These are phyloP conservation scores for Doris montereyensis DNA, from an alignment of 2,888 invertebrate genomes.

Conservation along the genomic window DNA sequence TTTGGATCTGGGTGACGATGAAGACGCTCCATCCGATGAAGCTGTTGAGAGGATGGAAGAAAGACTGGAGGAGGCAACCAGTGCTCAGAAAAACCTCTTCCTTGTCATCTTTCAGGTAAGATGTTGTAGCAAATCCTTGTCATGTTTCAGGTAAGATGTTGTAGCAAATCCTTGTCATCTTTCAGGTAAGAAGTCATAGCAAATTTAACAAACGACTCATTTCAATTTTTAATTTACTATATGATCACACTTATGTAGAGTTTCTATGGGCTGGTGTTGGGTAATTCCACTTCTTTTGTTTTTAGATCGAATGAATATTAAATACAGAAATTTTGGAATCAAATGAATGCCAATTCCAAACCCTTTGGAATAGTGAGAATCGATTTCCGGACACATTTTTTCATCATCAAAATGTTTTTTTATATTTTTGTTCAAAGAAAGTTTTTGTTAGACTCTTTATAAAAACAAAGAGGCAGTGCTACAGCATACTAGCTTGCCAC, in stretches of 20 bases:
- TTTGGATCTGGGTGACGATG: constrained; percentile 67
- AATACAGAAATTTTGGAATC: no score
- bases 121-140: constrained; percentile 82
- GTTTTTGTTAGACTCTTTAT: no score
- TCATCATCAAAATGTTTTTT: no score
- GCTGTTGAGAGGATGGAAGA: constrained; percentile 97
- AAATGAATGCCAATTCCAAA: no score
- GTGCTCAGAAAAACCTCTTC: constrained; percentile 96
- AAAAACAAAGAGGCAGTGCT: no score
- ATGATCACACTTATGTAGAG: constrained; percentile 92
- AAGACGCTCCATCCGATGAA: constrained; percentile 81
- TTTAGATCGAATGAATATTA: no score
- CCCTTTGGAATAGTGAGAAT: no score
- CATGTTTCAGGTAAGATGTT: constrained; percentile 84
- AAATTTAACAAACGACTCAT: constrained; percentile 73
- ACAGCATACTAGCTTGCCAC: no score
- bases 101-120: constrained; percentile 92
- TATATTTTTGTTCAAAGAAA: no score
- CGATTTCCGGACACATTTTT: no score
- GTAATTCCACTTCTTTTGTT: not conserved
- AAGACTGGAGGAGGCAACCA: constrained; percentile 92
- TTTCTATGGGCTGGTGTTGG: not conserved
- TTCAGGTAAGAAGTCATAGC: constrained; percentile 79
- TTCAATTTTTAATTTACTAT: constrained; percentile 90
- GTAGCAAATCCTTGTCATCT: constrained; percentile 91